Evolutionary conservation across 1,140 invertebrate genomes (phyloP), one percentile per base, ranked within the genome.

Genomic region (Drosophila parvula): DNA sequence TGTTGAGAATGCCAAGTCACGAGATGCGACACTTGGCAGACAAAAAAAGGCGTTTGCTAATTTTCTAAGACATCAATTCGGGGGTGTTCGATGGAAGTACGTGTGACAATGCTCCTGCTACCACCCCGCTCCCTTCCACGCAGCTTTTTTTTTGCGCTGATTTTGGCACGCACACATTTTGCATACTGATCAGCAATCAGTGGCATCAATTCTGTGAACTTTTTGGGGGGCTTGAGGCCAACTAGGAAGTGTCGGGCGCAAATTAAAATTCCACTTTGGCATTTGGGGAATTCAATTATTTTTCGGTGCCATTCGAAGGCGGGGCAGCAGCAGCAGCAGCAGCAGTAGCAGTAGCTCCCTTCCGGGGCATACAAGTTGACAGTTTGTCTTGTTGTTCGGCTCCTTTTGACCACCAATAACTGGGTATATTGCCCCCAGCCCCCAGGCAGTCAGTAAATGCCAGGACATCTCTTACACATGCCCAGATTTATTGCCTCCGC

Each of bases 261-360:
- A 89, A 89, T 89, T 89, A 89, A 89, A 89, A 89, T 89, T 89
- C 84, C 84, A 76, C 70, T 89, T 89, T 89, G 85, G 85, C 84
- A 79, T 89, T 88, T 81, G 84, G 84, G 84, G 84, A 89, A 89
- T 89, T 89, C 84, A 89, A 89, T 89, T 89, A 89, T 89, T 89
- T 88, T 74, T 89, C 60, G 71, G 57, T 44, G 76, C 70, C 63
- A 68, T 22, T 38, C 64, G 12, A 38, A 51, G 38, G 38, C n/a
- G 28, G 8, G 32, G 34, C 28, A 50, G 16, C 57, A 38, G 34
- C 28, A 50, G 16, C 57, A 38, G 34, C 28, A 50, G 16, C 57
- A 38, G 34, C 28, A 50, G 16, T 50, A 38, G 34, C 28, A 50
- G 16, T 50, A 38, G 38, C 41, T 4, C 53, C 36, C 69, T 34